phyloP scores from a whole-genome alignment of 1,140 invertebrate species.

The Lordiphosa clarofinis region DNA sequence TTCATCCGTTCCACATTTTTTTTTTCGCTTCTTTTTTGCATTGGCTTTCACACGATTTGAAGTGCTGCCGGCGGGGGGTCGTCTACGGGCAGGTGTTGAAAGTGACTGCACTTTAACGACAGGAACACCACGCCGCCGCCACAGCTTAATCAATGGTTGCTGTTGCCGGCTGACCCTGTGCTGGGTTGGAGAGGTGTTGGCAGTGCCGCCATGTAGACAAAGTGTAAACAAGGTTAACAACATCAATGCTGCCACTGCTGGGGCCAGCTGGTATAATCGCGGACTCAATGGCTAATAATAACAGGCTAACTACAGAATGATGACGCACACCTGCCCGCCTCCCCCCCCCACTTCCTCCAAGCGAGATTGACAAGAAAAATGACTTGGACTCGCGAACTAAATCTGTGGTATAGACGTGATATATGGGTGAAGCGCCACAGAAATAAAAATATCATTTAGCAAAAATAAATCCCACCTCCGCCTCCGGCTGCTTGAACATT shows the following conservation, averaged over 20 bases:
- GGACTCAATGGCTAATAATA: slow-evolving; percentile 44
- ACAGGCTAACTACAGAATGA: slow-evolving; percentile 2
- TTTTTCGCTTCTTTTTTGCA: too few species aligned
- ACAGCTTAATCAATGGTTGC: slow-evolving; percentile 47
- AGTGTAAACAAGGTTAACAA: slow-evolving; percentile 67
- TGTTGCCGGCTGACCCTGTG: slow-evolving; percentile 1
- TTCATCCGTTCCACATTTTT: too few species aligned
- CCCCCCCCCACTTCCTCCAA: neutral
- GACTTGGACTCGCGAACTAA: slow-evolving; percentile 24
- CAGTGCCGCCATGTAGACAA: slow-evolving; percentile 52
- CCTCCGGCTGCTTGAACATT: neutral
- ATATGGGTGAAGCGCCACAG: slow-evolving; percentile 17
- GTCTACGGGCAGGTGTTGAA: slow-evolving; percentile 31
- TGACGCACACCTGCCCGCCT: slow-evolving; percentile 11
- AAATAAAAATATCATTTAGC: slow-evolving; percentile 54
- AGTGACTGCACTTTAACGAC: slow-evolving; percentile 41
- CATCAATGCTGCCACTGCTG: slow-evolving; percentile 10
- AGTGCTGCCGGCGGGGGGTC: too few species aligned
- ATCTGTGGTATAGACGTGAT: slow-evolving; percentile 41
- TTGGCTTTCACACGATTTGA: too few species aligned
- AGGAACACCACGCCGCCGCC: slow-evolving; percentile 46
- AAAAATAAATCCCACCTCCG: slow-evolving; percentile 15
- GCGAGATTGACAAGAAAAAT: slow-evolving; percentile 58
- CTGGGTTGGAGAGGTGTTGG: slow-evolving; percentile 5
- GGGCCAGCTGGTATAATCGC: slow-evolving; percentile 26